A percentile compares a stretch with the other conserved stretches of the same genome.
These are phyloP conservation scores for Lottia scabra DNA, from an alignment of 2,888 invertebrate genomes.

Conservation along the genomic window DNA sequence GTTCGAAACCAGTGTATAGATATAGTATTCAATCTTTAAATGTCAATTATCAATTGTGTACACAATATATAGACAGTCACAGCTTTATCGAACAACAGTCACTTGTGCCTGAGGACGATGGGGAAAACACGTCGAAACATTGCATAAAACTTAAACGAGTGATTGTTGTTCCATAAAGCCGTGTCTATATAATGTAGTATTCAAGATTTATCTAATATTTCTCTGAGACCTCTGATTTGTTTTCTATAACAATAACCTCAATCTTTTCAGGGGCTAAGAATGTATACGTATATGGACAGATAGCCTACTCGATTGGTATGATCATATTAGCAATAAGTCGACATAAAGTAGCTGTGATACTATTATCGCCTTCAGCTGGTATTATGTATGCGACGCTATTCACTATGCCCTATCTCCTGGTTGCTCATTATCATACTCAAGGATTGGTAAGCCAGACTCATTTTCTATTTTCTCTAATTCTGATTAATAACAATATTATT, in stretches of 20 bases:
- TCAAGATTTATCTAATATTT: background rate
- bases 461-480: background rate
- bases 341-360: constrained; percentile 57
- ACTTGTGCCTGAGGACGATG: too few relatives aligned
- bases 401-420: constrained; percentile 94
- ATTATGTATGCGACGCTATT: constrained; percentile 98
- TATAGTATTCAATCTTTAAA: too few relatives aligned
- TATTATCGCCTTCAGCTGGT: constrained; percentile 86
- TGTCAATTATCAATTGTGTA: too few relatives aligned
- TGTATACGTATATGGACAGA: constrained; percentile 89
- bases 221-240: background rate
- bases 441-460: constrained; percentile 78
- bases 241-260: too few relatives aligned
- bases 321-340: constrained; percentile 83
- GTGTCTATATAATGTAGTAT: too few relatives aligned
- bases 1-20: too few relatives aligned
- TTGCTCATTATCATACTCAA: constrained; percentile 94
- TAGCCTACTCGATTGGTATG: constrained; percentile 92
- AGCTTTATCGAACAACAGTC: too few relatives aligned
- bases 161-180: too few relatives aligned
- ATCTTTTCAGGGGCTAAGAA: constrained; percentile 78
- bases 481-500: too few relatives aligned
- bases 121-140: too few relatives aligned
- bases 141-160: too few relatives aligned
- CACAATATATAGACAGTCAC: too few relatives aligned